Conservation (phyloP, 2,888 invertebrate genomes). For the Sicus ferrugineus region DNA sequence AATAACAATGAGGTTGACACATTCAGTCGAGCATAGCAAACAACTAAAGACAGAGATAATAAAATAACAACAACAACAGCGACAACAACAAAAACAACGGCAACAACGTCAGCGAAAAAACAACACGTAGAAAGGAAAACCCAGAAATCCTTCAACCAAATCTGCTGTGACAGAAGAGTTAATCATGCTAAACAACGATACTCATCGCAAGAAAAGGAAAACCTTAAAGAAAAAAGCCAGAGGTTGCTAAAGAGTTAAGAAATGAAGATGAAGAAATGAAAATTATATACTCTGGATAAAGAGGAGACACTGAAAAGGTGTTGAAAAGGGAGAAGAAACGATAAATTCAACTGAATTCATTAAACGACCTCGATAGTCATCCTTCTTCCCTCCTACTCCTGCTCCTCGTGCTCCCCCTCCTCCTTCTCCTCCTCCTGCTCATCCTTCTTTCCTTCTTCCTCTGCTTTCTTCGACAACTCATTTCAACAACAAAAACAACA, state of each 20-base stretch:
- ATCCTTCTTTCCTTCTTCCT: no score
- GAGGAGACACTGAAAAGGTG: background rate
- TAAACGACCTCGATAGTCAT: background rate
- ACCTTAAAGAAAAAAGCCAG: background rate
- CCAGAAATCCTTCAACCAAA: slow-evolving; percentile 1
- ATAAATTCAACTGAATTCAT: no score
- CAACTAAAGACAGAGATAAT: no score
- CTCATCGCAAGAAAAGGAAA: slow-evolving; percentile 15
- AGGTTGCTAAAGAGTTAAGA: background rate
- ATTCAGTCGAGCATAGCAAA: no score
- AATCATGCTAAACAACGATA: slow-evolving; percentile 23
- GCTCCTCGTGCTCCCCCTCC: no score
- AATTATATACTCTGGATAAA: background rate
- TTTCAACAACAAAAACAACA: background rate
- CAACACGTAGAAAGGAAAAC: slow-evolving; percentile 1
- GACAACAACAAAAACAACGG: background rate
- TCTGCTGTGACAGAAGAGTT: slow-evolving; percentile 12
- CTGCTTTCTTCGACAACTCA: background rate
- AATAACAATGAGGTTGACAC: background rate
- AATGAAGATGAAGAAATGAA: background rate
- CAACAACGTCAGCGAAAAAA: background rate
- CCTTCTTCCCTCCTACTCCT: no score
- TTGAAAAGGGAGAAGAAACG: background rate
- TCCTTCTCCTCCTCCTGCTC: no score
- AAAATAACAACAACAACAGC: background rate